Base-by-base conservation (phyloP, 1,140 invertebrate species). In the Drosophila ohnishii region DNA sequence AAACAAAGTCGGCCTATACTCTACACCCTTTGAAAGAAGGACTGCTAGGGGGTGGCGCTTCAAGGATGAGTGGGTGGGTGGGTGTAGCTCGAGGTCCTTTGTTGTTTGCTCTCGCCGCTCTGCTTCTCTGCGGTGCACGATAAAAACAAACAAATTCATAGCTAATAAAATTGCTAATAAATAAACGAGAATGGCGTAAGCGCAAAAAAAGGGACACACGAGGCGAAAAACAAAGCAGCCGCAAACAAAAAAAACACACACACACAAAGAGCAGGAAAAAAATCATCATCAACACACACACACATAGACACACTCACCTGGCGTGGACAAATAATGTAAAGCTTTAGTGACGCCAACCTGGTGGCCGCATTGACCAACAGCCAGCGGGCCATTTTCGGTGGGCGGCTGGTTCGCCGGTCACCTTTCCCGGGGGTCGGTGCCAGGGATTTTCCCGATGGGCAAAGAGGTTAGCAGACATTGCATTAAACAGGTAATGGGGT, bases 141-240 rank as follows among this genome's bases (percentile, higher is more conserved):
- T 87, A 88, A 88, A 88, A 88, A 89, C 84, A 88, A 88, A 88
- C 84, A 88, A 88, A 88, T 88, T 88, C 84, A 88, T 89, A 88
- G 84, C 84, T 88, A 88, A 88, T 88, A 88, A 88, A 88, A 88
- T 88, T 89, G 85, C 84, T 88, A 88, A 88, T 88, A 88, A 88
- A 88, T 88, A 89, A 88, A 87, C 84, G 84, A 84, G 85, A 87
- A 87, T 88, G 85, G 80, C 84, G 79, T 83, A 82, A 87, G 73
- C 76, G 69, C 61, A 88, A 88, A 87, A 73, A 73, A 84, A 89
- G 85, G 80, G 77, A 88, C 84, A 88, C 84, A 84, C 67, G 61
- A 66, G 75, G 76, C 62, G 75, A 89, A 78, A 53, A 88, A 84
- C 80, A 88, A 88, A 88, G 84, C 76, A 88, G 83, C 85, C 80